These are phyloP conservation scores for Harpagifer antarcticus DNA, from an alignment of 2,797 vertebrate genomes.

Conservation along the genomic window DNA sequence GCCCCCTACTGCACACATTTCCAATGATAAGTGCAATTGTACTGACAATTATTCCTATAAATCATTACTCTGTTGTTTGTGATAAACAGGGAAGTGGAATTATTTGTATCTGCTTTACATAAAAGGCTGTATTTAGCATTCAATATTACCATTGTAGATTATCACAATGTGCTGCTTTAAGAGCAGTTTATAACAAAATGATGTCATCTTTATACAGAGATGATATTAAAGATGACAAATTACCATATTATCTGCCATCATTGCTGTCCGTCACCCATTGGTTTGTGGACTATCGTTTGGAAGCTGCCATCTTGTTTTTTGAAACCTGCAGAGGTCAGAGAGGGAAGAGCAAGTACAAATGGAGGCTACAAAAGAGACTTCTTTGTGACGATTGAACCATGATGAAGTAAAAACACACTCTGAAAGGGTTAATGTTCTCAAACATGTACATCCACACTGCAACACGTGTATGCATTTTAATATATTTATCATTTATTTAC, in stretches of 20 bases:
- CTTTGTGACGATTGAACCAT: no score
- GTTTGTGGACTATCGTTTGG: no score
- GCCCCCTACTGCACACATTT: conserved; percentile 3
- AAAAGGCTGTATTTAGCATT: not conserved
- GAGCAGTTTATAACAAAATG: not conserved
- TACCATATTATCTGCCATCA: not conserved
- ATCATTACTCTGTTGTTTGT: not conserved
- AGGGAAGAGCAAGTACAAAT: no score
- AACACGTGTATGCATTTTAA: conserved; percentile 20
- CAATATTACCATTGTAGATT: not conserved
- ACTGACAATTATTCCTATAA: not conserved
- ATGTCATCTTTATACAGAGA: not conserved
- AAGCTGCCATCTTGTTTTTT: no score
- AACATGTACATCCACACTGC: conserved; percentile 15
- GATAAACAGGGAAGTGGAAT: not conserved
- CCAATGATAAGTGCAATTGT: not conserved
- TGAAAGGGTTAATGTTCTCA: no score
- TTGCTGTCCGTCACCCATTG: not conserved
- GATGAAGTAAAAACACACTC: no score
- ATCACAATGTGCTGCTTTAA: not conserved
- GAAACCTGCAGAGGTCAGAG: no score
- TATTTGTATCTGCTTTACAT: not conserved
- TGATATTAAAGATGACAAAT: not conserved
- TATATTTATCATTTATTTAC: not conserved
- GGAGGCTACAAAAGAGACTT: no score